These are phyloP conservation scores for Neostethus bicornis DNA, from an alignment of 2,797 vertebrate genomes.

Conservation along the genomic window DNA sequence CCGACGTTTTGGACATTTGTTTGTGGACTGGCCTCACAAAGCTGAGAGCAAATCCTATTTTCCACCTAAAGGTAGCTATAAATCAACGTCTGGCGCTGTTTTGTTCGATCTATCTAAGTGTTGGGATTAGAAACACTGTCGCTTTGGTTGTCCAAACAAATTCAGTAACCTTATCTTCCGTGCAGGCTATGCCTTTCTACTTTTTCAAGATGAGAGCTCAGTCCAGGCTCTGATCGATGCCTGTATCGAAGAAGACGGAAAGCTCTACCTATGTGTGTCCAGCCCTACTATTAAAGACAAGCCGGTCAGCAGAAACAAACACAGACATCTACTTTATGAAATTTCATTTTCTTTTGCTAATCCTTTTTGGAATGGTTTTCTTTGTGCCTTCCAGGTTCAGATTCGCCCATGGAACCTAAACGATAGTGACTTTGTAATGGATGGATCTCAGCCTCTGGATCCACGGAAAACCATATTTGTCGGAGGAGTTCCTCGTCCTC, in stretches of 20 bases:
- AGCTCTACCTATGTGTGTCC: conserved; percentile 97
- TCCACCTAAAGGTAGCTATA: conserved; percentile 92
- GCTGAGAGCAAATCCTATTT: conserved; percentile 99
- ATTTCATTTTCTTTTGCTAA: too few relatives aligned
- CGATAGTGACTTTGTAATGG: conserved; percentile 99
- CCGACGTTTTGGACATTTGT: conserved; percentile 97
- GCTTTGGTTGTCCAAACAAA: conserved; percentile 11
- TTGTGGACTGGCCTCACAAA: conserved; percentile 99
- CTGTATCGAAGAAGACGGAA: conserved; percentile 98
- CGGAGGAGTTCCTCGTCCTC: conserved; percentile 95
- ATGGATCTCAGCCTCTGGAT: conserved; percentile 97
- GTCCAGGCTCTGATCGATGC: conserved; percentile 98
- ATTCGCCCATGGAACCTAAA: conserved; percentile 99
- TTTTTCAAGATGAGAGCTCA: conserved; percentile 99
- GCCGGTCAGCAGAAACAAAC: conserved; percentile 83
- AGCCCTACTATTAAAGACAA: conserved; percentile 99
- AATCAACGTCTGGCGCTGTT: background rate
- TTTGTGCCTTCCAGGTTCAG: conserved; percentile 86
- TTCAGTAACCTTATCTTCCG: conserved; percentile 40
- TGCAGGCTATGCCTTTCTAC: conserved; percentile 96
- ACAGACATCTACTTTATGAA: conserved; percentile 6
- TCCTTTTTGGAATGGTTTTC: conserved; percentile 7
- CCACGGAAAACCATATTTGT: conserved; percentile 99
- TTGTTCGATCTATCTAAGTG: background rate
- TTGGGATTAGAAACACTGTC: conserved; percentile 19